Conservation (phyloP, 2,797 vertebrate species). For the Sandelia bainsii region DNA sequence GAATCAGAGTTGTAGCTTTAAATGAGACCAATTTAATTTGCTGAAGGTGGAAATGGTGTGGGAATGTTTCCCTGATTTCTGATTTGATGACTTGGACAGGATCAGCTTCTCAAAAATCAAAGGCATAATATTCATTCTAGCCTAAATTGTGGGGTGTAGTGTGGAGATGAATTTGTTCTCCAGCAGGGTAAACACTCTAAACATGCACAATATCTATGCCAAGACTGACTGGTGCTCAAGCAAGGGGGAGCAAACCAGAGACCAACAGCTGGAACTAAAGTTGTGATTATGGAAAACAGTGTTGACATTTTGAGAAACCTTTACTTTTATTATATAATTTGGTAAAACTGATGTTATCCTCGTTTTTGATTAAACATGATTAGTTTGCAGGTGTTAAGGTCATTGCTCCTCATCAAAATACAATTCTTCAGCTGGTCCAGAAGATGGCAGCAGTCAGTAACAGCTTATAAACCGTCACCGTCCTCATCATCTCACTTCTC, state of each 20-base stretch:
- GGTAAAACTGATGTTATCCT: neutral
- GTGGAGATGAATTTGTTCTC: neutral
- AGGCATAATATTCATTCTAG: neutral
- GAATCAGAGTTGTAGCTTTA: neutral
- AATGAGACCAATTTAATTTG: neutral
- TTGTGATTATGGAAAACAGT: neutral
- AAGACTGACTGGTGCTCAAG: neutral
- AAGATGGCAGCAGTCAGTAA: conserved; percentile 60
- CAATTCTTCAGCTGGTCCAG: conserved; percentile 17
- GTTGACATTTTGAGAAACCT: neutral
- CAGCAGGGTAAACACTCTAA: neutral
- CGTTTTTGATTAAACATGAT: neutral
- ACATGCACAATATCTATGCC: neutral
- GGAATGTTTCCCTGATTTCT: neutral
- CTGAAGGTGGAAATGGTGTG: neutral
- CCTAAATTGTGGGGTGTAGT: neutral
- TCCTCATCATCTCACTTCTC: neutral
- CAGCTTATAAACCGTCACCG: neutral
- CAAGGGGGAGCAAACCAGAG: neutral
- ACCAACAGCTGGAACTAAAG: neutral
- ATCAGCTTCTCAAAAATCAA: neutral
- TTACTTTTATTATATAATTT: neutral
- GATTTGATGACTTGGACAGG: neutral
- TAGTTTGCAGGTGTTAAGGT: neutral
- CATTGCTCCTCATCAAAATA: neutral